phyloP scores from a whole-genome alignment of 1,140 invertebrate species.

The Hycleus cichorii region DNA sequence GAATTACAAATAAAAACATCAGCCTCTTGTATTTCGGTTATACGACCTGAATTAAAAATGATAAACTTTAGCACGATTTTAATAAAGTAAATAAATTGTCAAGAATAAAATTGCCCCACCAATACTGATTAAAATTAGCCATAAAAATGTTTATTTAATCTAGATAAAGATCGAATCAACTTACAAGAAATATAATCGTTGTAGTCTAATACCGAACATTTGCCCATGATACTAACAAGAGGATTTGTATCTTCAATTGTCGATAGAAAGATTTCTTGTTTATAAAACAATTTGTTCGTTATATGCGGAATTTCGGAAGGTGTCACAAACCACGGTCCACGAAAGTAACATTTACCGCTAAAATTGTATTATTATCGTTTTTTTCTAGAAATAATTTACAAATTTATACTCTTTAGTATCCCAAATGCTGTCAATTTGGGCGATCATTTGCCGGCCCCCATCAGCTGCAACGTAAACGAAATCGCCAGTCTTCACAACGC shows the following conservation, averaged over 20 bases:
- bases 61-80: neutral
- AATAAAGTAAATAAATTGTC: no score
- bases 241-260: slow-evolving; percentile 88
- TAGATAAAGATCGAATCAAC: slow-evolving; percentile 33
- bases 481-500: slow-evolving; percentile 83
- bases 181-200: slow-evolving; percentile 85
- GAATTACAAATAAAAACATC: slow-evolving; percentile 94
- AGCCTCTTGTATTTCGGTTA: slow-evolving; percentile 87
- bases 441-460: slow-evolving; percentile 77
- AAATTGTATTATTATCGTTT: slow-evolving; percentile 16
- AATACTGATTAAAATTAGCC: no score
- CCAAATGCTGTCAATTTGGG: slow-evolving; percentile 94
- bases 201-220: slow-evolving; percentile 84
- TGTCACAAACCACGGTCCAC: slow-evolving; percentile 86
- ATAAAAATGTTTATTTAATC: no score
- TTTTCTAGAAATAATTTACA: no score
- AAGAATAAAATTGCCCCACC: no score
- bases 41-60: slow-evolving; percentile 58
- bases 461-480: slow-evolving; percentile 89
- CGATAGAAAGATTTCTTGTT: slow-evolving; percentile 89
- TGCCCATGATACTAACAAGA: slow-evolving; percentile 81
- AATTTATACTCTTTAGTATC: slow-evolving; percentile 63
- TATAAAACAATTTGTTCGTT: slow-evolving; percentile 76
- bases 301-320: slow-evolving; percentile 78
- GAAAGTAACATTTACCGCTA: slow-evolving; percentile 83